These are phyloP conservation scores for Cossypha heuglini DNA, from an alignment of 2,797 vertebrate species.

Conservation along the genomic window DNA sequence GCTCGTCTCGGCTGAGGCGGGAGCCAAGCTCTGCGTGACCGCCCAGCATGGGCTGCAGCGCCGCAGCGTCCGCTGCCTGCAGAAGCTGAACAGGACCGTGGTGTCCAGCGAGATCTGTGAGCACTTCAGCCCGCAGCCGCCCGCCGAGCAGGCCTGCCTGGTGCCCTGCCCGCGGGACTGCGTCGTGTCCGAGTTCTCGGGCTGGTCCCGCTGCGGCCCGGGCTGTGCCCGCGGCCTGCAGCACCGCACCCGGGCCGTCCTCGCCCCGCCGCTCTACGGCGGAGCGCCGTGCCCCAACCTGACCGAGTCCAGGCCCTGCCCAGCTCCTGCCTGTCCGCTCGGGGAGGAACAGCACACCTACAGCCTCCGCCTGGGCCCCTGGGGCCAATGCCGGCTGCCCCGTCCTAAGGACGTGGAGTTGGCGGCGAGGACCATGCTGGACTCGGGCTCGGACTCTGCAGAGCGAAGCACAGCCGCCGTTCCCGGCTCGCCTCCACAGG, in stretches of 20 bases:
- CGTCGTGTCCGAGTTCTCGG: slow-evolving; percentile 87
- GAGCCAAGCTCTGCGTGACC: slow-evolving; percentile 80
- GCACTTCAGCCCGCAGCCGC: slow-evolving; percentile 85
- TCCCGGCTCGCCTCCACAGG: slow-evolving; percentile 60
- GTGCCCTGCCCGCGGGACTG: slow-evolving; percentile 94
- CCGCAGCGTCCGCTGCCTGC: slow-evolving; percentile 83
- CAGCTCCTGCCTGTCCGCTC: slow-evolving; percentile 72
- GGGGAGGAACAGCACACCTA: slow-evolving; percentile 84
- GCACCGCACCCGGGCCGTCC: slow-evolving; percentile 82
- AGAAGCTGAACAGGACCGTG: slow-evolving; percentile 83
- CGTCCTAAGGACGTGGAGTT: slow-evolving; percentile 78
- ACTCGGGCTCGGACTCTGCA: slow-evolving; percentile 76
- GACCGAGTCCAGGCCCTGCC: slow-evolving; percentile 85
- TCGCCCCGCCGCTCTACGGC: slow-evolving; percentile 89
- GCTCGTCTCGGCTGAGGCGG: slow-evolving; percentile 74
- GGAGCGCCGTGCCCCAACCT: slow-evolving; percentile 87
- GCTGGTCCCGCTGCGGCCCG: slow-evolving; percentile 86
- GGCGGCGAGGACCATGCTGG: slow-evolving; percentile 75
- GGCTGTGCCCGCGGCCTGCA: slow-evolving; percentile 81
- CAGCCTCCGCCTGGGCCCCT: slow-evolving; percentile 89
- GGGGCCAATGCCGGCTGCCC: slow-evolving; percentile 85
- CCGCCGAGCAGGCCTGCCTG: slow-evolving; percentile 89
- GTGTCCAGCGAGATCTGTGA: slow-evolving; percentile 87
- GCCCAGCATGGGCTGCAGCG: slow-evolving; percentile 93
- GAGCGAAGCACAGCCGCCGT: slow-evolving; percentile 76